Evolutionary conservation across 2,888 invertebrate species (phyloP), one percentile per base, ranked within the genome.

Genomic region (Alentia gelatinosa): DNA sequence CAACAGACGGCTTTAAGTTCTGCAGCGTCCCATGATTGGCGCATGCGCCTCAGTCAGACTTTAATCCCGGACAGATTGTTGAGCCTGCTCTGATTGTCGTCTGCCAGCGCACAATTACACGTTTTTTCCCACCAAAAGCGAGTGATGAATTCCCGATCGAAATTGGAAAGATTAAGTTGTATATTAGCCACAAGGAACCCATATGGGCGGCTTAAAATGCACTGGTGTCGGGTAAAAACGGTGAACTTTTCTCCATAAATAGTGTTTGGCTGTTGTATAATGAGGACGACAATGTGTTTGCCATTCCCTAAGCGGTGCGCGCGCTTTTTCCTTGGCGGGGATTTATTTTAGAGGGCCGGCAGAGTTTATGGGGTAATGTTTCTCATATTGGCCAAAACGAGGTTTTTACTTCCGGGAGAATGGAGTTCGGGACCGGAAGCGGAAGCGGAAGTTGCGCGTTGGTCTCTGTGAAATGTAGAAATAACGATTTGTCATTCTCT

Each of bases 151-250:
- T 86, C 26, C 47, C 4, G 30, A 5, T 19, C 30, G 86, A 86
- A 50, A 86, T 86, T 86, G 86, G 86, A 86, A 86, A 86, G 86
- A 86, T 86, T 86, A 86, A 86, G 86, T 86, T 50, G 79, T 79
- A 79, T 79, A 79, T 79, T 79, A 79, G 79, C 79, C 79, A 39
- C 79, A 79, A 79, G 37, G 79, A 37, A 30, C 30, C 68, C 26
- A 30, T 68, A 68, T 68, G 33, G n/a, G n/a, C 79, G 79, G 79
- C 79, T 79, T 79, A 79, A 79, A 79, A 68, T 68, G 5, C 68
- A 26, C 68, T 68, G 68, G 15, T 12, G 23, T 19, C 23, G 3
- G 26, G 68, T 30, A 68, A 68, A 68, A 68, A 30, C 30, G 26
- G 3, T 68, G 68, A 68, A 68, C 26, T 68, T 30, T 68, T 26